Evolutionary conservation across 2,888 invertebrate genomes (phyloP).

Genomic region (Cheilosia variabilis): DNA sequence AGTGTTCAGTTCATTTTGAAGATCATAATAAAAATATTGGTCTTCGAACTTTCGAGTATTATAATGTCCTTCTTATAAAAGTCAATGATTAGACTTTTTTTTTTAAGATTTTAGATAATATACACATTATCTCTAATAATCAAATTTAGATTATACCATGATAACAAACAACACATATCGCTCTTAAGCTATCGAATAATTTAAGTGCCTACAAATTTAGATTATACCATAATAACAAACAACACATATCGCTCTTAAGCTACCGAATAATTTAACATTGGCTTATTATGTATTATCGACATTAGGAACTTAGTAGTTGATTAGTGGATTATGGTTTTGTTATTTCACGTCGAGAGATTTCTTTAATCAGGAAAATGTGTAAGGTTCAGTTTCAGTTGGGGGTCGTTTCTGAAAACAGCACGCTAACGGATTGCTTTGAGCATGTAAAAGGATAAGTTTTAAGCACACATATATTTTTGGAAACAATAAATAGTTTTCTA

Average conservation of each 20-base stretch:
- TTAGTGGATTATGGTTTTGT: constrained; percentile 16
- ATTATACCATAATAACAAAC: background rate
- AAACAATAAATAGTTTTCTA: too few relatives aligned
- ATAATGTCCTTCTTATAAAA: too few relatives aligned
- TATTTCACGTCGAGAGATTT: constrained; percentile 10
- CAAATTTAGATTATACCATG: background rate
- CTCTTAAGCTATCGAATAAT: too few relatives aligned
- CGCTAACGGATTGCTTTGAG: background rate
- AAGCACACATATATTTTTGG: too few relatives aligned
- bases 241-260: too few relatives aligned
- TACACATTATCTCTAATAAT: too few relatives aligned
- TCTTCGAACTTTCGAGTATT: too few relatives aligned
- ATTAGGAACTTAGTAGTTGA: background rate
- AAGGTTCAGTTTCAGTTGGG: constrained; percentile 36
- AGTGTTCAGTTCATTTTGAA: too few relatives aligned
- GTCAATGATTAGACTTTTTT: too few relatives aligned
- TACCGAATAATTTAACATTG: background rate
- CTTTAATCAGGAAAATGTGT: background rate
- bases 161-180: too few relatives aligned
- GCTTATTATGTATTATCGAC: background rate
- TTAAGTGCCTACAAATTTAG: background rate
- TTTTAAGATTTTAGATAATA: too few relatives aligned
- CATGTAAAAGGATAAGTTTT: background rate
- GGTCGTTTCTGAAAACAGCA: constrained; percentile 12
- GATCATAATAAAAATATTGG: too few relatives aligned